These are phyloP conservation scores for Drosophila colorata DNA, from an alignment of 2,888 invertebrate species.

Conservation along the genomic window DNA sequence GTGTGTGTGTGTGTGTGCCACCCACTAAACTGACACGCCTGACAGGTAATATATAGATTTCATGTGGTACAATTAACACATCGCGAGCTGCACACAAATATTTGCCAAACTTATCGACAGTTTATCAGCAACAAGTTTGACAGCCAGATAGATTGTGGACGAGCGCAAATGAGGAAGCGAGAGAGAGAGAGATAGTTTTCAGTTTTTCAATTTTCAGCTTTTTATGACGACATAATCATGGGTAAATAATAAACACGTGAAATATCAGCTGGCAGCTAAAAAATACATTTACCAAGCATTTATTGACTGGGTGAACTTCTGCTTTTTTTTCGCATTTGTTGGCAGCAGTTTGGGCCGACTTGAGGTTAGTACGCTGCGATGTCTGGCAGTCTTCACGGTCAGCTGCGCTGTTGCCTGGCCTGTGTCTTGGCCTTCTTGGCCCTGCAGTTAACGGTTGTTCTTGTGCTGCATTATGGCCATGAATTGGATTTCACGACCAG, in stretches of 20 bases:
- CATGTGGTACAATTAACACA: constrained; percentile 70
- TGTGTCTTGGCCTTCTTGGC: constrained; percentile 25
- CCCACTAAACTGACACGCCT: constrained; percentile 37
- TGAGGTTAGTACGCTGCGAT: constrained; percentile 44
- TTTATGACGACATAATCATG: constrained; percentile 49
- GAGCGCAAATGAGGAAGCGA: neutral
- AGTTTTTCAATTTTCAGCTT: constrained; percentile 15
- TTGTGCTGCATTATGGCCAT: constrained; percentile 1
- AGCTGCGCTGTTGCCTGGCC: constrained; percentile 31
- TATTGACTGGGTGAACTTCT: constrained; percentile 7
- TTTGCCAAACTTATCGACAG: constrained; percentile 67
- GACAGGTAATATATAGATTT: constrained; percentile 59
- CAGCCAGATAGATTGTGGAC: constrained; percentile 9
- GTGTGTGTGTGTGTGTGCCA: neutral
- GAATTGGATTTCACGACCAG: neutral
- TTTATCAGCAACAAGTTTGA: constrained; percentile 66
- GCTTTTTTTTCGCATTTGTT: constrained; percentile 14
- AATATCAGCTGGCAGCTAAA: constrained; percentile 16
- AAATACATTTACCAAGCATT: neutral
- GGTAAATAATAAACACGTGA: constrained; percentile 33
- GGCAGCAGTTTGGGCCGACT: neutral
- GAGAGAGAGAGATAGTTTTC: constrained; percentile 9
- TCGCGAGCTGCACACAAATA: constrained; percentile 64
- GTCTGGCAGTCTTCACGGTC: constrained; percentile 30
- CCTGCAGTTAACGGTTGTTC: constrained; percentile 40